Evolutionary conservation across 2,797 vertebrate genomes (phyloP).

Genomic region (Acrocephalus scirpaceus): DNA sequence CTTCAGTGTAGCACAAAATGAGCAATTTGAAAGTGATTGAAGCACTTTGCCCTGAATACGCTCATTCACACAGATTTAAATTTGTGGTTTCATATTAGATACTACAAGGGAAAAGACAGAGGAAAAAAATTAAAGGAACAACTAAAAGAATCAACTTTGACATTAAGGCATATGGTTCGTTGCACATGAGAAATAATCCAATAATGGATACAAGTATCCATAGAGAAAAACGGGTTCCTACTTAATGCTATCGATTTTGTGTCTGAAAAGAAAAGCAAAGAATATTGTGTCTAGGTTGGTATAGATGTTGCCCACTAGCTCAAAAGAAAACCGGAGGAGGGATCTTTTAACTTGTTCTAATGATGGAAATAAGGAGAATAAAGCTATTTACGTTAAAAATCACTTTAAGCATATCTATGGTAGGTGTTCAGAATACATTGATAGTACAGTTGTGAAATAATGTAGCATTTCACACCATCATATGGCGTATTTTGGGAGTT

Average conservation of each 20-base stretch:
- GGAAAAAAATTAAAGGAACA: constrained; percentile 46
- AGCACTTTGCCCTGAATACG: constrained; percentile 29
- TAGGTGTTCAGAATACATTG: background rate
- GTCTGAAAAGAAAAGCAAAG: constrained; percentile 33
- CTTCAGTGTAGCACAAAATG: constrained; percentile 52
- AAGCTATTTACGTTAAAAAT: background rate
- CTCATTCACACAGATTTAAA: constrained; percentile 41
- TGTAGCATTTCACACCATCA: background rate
- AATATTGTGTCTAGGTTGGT: constrained; percentile 1
- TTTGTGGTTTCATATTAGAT: constrained; percentile 37
- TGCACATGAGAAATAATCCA: constrained; percentile 53
- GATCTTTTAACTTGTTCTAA: background rate
- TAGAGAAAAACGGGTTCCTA: constrained; percentile 26
- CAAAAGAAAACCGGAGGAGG: background rate
- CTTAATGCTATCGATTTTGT: constrained; percentile 15
- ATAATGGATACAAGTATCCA: constrained; percentile 37
- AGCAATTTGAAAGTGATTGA: constrained; percentile 57
- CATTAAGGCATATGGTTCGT: background rate
- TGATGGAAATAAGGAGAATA: background rate
- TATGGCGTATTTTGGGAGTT: background rate
- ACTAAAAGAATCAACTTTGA: constrained; percentile 41
- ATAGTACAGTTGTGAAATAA: background rate
- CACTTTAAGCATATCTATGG: background rate
- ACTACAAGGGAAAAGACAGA: constrained; percentile 26
- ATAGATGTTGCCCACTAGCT: background rate